These are phyloP conservation scores for Microdon myrmicae DNA, from an alignment of 2,888 invertebrate genomes.

Conservation along the genomic window DNA sequence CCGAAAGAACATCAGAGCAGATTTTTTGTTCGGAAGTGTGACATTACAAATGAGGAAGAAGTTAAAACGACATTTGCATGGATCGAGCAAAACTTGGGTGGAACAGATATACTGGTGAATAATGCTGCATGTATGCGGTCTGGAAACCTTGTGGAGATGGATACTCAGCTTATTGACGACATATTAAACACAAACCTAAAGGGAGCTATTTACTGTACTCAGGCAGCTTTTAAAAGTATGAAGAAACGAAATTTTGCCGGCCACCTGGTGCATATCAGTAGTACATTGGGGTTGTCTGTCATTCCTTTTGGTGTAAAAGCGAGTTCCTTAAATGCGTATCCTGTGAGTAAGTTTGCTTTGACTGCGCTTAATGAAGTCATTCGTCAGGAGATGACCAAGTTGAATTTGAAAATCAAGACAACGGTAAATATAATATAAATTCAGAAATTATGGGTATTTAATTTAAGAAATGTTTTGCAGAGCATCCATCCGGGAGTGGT, in stretches of 20 bases:
- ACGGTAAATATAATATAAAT: constrained; percentile 61
- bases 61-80: constrained; percentile 69
- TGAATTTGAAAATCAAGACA: constrained; percentile 60
- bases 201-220: constrained; percentile 67
- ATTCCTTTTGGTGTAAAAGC: constrained; percentile 52
- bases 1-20: constrained; percentile 53
- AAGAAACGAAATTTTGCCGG: constrained; percentile 60
- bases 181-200: constrained; percentile 68
- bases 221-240: constrained; percentile 69
- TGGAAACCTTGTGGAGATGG: constrained; percentile 59
- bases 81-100: constrained; percentile 68
- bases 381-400: constrained; percentile 60
- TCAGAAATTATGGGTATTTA: no score
- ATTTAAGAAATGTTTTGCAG: no score
- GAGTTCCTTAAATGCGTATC: constrained; percentile 60
- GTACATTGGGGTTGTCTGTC: constrained; percentile 59
- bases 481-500: no score
- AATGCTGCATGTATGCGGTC: constrained; percentile 69
- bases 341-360: constrained; percentile 61
- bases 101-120: constrained; percentile 71
- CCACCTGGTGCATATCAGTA: constrained; percentile 60
- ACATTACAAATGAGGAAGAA: constrained; percentile 69
- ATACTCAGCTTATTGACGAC: constrained; percentile 55
- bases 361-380: constrained; percentile 61
- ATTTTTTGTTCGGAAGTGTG: constrained; percentile 61